Percentiles rank a stretch among this genome's conserved stretches.
These are phyloP conservation scores for Acrocephalus scirpaceus DNA, from an alignment of 2,797 vertebrate species.

Conservation along the genomic window DNA sequence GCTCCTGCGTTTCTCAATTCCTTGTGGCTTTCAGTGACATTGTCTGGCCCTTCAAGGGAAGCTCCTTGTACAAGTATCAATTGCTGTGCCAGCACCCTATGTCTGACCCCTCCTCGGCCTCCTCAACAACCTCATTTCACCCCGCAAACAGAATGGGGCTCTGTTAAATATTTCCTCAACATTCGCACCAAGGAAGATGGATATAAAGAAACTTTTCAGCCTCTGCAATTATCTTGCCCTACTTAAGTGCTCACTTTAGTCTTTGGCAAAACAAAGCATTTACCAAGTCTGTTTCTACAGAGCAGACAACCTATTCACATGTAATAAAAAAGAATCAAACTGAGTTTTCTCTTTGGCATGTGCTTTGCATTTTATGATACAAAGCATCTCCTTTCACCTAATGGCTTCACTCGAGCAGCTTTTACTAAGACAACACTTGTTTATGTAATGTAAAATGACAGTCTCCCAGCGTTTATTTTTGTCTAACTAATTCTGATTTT, in stretches of 20 bases:
- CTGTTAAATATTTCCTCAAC: slow-evolving; percentile 5
- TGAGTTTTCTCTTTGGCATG: not conserved
- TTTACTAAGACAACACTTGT: not conserved
- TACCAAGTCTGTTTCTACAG: not conserved
- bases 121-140: not conserved
- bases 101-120: slow-evolving; percentile 12
- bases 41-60: slow-evolving; percentile 11
- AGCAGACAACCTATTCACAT: slow-evolving; percentile 6
- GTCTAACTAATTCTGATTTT: not conserved
- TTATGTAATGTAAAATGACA: not conserved
- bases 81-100: not conserved
- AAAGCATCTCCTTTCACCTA: slow-evolving; percentile 3
- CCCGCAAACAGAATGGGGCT: not conserved
- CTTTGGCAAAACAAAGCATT: slow-evolving; percentile 17
- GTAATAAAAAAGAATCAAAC: not conserved
- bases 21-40: not conserved
- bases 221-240: slow-evolving; percentile 3
- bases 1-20: not conserved
- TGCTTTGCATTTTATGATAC: not conserved
- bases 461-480: not conserved
- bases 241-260: not conserved
- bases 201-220: slow-evolving; percentile 37
- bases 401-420: not conserved
- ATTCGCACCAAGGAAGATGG: not conserved
- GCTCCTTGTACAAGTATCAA: not conserved